Percentiles rank a stretch among this genome's conserved stretches.
These are phyloP conservation scores for Ellobius talpinus DNA, from an alignment of 2,113 vertebrate genomes.

Conservation along the genomic window DNA sequence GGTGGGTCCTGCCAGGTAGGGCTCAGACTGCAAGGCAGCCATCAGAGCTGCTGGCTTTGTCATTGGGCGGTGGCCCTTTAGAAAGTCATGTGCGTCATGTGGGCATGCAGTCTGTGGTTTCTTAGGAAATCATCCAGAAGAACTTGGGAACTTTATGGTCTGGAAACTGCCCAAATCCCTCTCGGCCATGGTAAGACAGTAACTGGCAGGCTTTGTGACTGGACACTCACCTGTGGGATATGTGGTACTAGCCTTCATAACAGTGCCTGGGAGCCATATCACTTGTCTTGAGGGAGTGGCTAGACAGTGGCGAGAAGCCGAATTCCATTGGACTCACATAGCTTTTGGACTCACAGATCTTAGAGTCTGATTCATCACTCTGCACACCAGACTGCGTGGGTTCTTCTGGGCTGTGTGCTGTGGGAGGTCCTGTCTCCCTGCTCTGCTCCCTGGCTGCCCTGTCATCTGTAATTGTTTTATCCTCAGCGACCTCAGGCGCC, in stretches of 20 bases:
- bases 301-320: not conserved
- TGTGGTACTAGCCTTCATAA: not conserved
- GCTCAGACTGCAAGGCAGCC: not conserved
- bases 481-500: not conserved
- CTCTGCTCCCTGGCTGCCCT: not conserved
- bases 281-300: not conserved
- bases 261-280: not conserved
- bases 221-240: not conserved
- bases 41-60: not conserved
- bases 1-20: accelerated
- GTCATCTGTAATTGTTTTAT: not conserved
- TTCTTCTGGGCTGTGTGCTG: not conserved
- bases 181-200: not conserved
- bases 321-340: no score
- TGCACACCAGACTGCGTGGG: not conserved
- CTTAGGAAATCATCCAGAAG: not conserved
- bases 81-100: not conserved
- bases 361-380: not conserved
- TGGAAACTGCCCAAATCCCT: not conserved
- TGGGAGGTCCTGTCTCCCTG: not conserved
- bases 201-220: not conserved
- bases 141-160: not conserved
- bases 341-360: not conserved
- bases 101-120: no score
- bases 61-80: not conserved